Base-by-base conservation (phyloP, 35 echinoderm and acorn worm species). In the Patiria miniata region DNA sequence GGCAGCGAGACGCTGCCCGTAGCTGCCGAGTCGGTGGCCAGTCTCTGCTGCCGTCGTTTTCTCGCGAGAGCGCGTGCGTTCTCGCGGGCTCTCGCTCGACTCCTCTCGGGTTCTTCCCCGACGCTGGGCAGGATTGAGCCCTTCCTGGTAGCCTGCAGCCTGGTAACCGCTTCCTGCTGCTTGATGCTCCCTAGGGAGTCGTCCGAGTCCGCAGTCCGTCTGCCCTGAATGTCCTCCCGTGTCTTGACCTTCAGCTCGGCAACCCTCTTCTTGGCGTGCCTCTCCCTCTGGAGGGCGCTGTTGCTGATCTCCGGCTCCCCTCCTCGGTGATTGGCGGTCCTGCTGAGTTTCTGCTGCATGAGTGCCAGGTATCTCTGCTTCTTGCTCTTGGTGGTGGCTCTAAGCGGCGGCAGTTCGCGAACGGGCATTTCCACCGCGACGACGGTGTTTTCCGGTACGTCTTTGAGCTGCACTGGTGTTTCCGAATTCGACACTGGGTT, bases 161-260 rank as follows among this genome's bases (percentile, higher is more conserved):
- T 18, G 69, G 68, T 36, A 19, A 26, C 76, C 52, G 39, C 73
- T 23, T 73, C 65, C 65, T 73, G 65, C 65, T 73, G 65, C 29
- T 73, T 73, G 65, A 73, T 73, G 29, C 65, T 73, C 14, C 65
- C 65, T 5, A 73, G 26, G 23, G 65, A 73, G 34, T 73, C 65
- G 26, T 73, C 65, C 2, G 65, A 73, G 34, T 73, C 65, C 26
- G 65, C 65, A 22, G 65, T 73, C 34, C 65, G 65, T 28, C 65
- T 2, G 23, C 65, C 65, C 26, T 73, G 65, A 30, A 73, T 73
- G 14, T 68, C 79, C 40, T 90, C 80, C 38, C 57, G 51, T 19
- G 90, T 92, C 73, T 87, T 92, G 78, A 81, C 84, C 10, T 51
- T 82, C 26, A 92, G 77, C 77, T 92, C 84, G 5, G 85, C 79